A percentile compares a stretch with the other conserved stretches of the same genome.
Conservation (phyloP, 2,113 vertebrate species). For the Indri indri region DNA sequence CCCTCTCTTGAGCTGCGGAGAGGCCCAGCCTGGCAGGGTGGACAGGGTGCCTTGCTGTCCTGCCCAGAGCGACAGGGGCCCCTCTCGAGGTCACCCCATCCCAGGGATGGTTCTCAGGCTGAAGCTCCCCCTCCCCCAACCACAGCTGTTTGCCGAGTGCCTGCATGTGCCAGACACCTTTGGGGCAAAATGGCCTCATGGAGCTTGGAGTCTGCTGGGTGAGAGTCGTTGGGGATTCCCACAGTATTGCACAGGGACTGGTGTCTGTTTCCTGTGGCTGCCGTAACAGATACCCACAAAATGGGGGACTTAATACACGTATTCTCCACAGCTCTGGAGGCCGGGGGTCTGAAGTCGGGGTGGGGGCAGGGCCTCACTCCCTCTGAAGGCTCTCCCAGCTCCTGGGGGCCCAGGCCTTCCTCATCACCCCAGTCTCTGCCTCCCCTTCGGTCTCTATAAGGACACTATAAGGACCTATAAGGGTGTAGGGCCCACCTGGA, state of each 20-base stretch:
- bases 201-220: background rate
- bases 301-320: too few relatives aligned
- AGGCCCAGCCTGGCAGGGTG: accelerated
- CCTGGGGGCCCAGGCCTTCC: background rate
- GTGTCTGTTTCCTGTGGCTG: background rate
- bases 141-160: background rate
- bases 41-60: background rate
- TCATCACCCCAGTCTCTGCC: background rate
- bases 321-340: too few relatives aligned
- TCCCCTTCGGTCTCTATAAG: background rate
- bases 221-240: background rate
- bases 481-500: background rate
- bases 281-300: background rate
- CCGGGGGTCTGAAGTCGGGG: background rate
- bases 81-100: background rate
- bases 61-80: background rate
- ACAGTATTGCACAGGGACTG: accelerated
- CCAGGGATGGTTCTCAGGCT: background rate
- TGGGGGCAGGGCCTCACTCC: background rate
- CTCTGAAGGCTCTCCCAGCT: background rate
- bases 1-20: background rate
- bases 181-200: background rate
- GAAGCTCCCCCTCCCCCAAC: background rate
- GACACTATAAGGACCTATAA: background rate
- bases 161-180: background rate